Conservation (phyloP, 2,113 vertebrate species). For the Nothocercus julius region DNA sequence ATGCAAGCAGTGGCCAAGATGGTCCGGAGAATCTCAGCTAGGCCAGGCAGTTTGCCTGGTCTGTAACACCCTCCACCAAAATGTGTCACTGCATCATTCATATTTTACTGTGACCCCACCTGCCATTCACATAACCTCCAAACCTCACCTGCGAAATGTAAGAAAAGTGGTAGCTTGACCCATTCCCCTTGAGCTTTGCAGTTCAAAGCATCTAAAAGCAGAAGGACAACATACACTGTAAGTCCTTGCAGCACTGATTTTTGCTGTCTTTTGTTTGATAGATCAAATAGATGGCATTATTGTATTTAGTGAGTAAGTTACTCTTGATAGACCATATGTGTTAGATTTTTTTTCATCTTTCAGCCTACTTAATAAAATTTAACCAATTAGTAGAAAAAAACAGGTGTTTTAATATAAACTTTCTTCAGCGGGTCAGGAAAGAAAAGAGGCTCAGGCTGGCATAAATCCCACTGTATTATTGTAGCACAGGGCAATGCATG, state of each 20-base stretch:
- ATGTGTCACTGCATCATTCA: background rate
- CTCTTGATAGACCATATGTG: background rate
- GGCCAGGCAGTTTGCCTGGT: background rate
- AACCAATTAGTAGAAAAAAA: background rate
- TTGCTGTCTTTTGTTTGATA: background rate
- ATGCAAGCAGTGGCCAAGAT: background rate
- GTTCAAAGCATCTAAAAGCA: background rate
- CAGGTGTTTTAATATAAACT: background rate
- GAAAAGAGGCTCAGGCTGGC: background rate
- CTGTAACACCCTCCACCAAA: rapidly evolving
- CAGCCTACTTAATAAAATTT: slow-evolving; percentile 55
- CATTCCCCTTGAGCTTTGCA: background rate
- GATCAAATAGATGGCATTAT: slow-evolving; percentile 21
- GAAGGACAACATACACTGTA: background rate
- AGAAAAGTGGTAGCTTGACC: background rate
- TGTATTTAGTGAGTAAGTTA: background rate
- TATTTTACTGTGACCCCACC: background rate
- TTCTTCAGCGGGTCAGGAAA: background rate
- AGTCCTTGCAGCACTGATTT: background rate
- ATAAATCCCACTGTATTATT: background rate
- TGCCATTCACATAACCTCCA: background rate
- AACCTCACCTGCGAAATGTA: background rate
- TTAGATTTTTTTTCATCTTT: slow-evolving; percentile 27
- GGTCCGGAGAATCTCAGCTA: background rate
- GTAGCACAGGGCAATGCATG: background rate